phyloP scores from a whole-genome alignment of 1,140 invertebrate species.

The Pogonognathellus flavescens region DNA sequence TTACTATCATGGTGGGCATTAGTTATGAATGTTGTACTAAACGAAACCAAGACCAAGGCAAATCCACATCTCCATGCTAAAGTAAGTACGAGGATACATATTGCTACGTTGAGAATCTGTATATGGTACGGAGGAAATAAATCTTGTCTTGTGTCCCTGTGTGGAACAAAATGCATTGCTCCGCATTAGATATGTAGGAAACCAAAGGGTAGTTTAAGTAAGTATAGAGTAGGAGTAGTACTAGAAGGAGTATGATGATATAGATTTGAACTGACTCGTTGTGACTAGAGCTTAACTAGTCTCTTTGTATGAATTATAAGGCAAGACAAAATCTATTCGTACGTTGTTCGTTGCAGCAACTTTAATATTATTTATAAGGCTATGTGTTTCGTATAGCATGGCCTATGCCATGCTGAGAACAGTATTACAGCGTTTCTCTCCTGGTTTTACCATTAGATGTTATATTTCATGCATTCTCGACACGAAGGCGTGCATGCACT shows the following conservation, averaged over 20 bases:
- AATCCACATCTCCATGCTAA: conserved; percentile 5
- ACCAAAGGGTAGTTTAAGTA: neutral
- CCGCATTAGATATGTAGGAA: neutral
- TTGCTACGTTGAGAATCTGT: neutral
- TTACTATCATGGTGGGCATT: no score
- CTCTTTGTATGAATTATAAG: conserved; percentile 30
- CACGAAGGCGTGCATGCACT: conserved; percentile 48
- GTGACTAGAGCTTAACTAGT: conserved; percentile 30
- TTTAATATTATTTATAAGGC: no score
- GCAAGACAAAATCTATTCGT: conserved; percentile 38
- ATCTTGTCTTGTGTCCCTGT: conserved; percentile 20
- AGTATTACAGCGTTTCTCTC: neutral
- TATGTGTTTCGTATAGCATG: no score
- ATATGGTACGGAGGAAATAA: conserved; percentile 14
- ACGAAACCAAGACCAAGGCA: neutral
- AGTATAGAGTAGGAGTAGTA: neutral
- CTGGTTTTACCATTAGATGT: conserved; percentile 42
- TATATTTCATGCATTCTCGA: conserved; percentile 48
- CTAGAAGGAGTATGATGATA: neutral
- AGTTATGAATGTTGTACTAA: neutral
- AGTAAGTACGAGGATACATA: neutral
- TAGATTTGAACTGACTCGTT: neutral
- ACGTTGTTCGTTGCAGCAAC: neutral
- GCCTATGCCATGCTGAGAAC: no score
- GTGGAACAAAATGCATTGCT: conserved; percentile 30